Evolutionary conservation across 2,113 vertebrate species (phyloP).

Genomic region (Platysternon megacephalum): DNA sequence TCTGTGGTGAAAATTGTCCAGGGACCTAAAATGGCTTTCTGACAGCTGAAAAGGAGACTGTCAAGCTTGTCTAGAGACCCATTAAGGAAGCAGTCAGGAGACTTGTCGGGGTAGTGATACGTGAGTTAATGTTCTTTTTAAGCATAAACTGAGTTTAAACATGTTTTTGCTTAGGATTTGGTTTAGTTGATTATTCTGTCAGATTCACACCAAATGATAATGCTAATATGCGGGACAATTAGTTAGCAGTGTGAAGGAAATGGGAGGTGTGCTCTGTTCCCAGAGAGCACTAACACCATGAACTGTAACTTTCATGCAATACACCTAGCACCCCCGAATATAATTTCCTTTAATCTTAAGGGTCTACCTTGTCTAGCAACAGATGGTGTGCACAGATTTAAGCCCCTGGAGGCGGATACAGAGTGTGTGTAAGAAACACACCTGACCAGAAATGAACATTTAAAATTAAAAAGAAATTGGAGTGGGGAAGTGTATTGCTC

Average conservation of each 20-base stretch:
- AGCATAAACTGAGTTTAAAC: background rate
- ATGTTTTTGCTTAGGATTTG: background rate
- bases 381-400: constrained; percentile 46
- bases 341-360: constrained; percentile 16
- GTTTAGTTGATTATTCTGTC: background rate
- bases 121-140: background rate
- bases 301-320: background rate
- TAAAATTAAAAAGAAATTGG: constrained; percentile 27
- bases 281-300: background rate
- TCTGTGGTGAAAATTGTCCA: background rate
- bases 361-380: constrained; percentile 10
- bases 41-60: background rate
- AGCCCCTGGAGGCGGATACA: constrained; percentile 38
- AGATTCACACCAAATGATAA: background rate
- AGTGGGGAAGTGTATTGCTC: background rate
- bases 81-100: background rate
- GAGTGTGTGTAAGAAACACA: constrained; percentile 48
- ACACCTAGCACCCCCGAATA: background rate
- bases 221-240: background rate
- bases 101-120: background rate
- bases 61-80: background rate
- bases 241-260: background rate
- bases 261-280: background rate
- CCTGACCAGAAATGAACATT: constrained; percentile 60
- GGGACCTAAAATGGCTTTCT: background rate